phyloP scores from a whole-genome alignment of 2,797 vertebrate genomes.

The Poecilia gillii region DNA sequence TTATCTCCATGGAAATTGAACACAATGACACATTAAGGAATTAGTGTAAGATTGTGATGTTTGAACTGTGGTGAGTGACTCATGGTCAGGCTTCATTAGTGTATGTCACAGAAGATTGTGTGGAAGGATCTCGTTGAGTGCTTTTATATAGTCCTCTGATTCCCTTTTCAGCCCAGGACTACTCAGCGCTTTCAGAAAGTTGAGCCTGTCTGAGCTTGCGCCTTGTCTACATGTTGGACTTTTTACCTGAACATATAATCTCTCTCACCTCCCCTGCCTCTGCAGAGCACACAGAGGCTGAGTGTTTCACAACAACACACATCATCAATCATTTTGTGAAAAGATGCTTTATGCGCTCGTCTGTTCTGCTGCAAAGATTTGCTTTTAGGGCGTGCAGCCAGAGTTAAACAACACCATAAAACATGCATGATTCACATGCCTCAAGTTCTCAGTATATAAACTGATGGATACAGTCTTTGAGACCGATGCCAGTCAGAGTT shows the following conservation, averaged over 20 bases:
- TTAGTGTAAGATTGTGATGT: slow-evolving; percentile 40
- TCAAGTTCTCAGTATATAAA: slow-evolving; percentile 8
- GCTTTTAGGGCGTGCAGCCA: slow-evolving; percentile 43
- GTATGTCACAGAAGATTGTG: slow-evolving; percentile 39
- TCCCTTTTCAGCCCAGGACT: slow-evolving; percentile 32
- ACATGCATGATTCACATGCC: slow-evolving; percentile 34
- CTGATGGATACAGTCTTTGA: not conserved
- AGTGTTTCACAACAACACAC: slow-evolving; percentile 69
- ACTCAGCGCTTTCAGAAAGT: slow-evolving; percentile 37
- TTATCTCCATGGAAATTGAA: slow-evolving; percentile 38
- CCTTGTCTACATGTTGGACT: slow-evolving; percentile 50
- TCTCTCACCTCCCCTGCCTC: slow-evolving; percentile 64
- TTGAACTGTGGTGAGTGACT: slow-evolving; percentile 44
- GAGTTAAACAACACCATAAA: slow-evolving; percentile 43
- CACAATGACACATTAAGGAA: slow-evolving; percentile 50
- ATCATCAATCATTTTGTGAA: slow-evolving; percentile 69
- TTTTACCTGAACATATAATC: slow-evolving; percentile 68
- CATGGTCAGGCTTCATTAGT: slow-evolving; percentile 45
- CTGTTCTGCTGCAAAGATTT: slow-evolving; percentile 53
- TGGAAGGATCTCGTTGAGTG: slow-evolving; percentile 45
- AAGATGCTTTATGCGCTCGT: slow-evolving; percentile 47
- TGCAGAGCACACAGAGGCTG: slow-evolving; percentile 54
- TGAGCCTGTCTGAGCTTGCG: slow-evolving; percentile 68
- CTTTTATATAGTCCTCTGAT: slow-evolving; percentile 42
- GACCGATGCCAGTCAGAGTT: not conserved